Conservation (phyloP, 2,113 vertebrate species). For the Poeciliopsis occidentalis region DNA sequence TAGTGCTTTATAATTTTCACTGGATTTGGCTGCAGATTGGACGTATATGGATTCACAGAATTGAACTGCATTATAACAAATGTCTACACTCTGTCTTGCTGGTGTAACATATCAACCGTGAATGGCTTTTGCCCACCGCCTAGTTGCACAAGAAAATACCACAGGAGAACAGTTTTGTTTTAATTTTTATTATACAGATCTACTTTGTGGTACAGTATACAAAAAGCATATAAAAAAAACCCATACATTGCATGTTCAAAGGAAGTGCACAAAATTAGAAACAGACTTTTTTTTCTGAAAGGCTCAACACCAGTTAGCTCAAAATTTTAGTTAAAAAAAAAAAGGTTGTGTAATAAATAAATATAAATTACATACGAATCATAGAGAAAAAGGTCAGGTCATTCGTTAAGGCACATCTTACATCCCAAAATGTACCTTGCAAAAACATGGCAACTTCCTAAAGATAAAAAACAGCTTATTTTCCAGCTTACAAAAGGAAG, state of each 20-base stretch:
- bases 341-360: conserved; percentile 81
- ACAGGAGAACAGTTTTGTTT: neutral
- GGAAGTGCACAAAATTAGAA: conserved; percentile 79
- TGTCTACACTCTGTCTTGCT: too few species aligned
- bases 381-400: conserved; percentile 68
- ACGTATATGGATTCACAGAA: too few species aligned
- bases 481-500: conserved; percentile 62
- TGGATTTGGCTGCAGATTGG: too few species aligned
- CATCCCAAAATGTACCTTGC: conserved; percentile 73
- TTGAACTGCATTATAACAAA: too few species aligned
- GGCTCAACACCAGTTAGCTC: conserved; percentile 67
- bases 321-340: conserved; percentile 69
- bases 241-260: conserved; percentile 70
- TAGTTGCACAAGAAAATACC: neutral
- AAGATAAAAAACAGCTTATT: conserved; percentile 70
- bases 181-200: conserved; percentile 66
- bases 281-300: conserved; percentile 52
- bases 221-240: conserved; percentile 64
- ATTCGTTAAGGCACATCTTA: conserved; percentile 80
- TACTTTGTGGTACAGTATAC: conserved; percentile 74
- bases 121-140: conserved; percentile 31
- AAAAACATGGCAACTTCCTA: conserved; percentile 69
- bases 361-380: conserved; percentile 81
- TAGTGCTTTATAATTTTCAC: too few species aligned
- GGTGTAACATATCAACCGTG: neutral